These are phyloP conservation scores for Endomychus coccineus DNA, from an alignment of 2,888 invertebrate genomes.

Conservation along the genomic window DNA sequence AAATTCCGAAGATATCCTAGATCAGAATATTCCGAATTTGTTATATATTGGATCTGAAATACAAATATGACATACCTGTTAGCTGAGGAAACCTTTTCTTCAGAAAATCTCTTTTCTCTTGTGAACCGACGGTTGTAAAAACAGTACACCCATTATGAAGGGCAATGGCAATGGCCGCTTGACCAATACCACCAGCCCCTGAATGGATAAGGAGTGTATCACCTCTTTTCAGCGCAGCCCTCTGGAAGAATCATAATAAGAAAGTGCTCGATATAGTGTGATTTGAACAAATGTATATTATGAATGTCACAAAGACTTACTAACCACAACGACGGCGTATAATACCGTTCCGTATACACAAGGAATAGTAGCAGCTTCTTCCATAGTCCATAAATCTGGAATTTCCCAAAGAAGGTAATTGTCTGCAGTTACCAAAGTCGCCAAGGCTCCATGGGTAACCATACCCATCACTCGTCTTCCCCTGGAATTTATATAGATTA, in stretches of 20 bases:
- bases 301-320: no score
- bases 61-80: constrained; percentile 27
- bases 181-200: constrained; percentile 66
- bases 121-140: constrained; percentile 63
- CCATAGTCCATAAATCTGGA: constrained; percentile 64
- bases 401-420: constrained; percentile 53
- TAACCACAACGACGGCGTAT: constrained; percentile 47
- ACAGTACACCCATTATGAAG: constrained; percentile 57
- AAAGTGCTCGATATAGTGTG: no score
- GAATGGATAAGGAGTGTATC: constrained; percentile 50
- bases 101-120: constrained; percentile 57
- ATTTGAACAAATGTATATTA: no score
- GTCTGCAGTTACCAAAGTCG: constrained; percentile 54
- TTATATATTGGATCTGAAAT: no score
- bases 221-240: constrained; percentile 27
- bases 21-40: no score
- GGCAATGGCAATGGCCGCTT: constrained; percentile 70
- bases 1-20: no score
- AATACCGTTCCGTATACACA: constrained; percentile 56
- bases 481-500: constrained; percentile 37
- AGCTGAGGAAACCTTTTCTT: constrained; percentile 46
- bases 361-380: constrained; percentile 69
- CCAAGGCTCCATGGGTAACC: constrained; percentile 50
- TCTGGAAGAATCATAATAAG: constrained; percentile 30
- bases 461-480: constrained; percentile 62